A percentile compares a stretch with the other conserved stretches of the same genome.
Conservation (phyloP, 2,113 vertebrate species). For the Dasyornis broadbenti region DNA sequence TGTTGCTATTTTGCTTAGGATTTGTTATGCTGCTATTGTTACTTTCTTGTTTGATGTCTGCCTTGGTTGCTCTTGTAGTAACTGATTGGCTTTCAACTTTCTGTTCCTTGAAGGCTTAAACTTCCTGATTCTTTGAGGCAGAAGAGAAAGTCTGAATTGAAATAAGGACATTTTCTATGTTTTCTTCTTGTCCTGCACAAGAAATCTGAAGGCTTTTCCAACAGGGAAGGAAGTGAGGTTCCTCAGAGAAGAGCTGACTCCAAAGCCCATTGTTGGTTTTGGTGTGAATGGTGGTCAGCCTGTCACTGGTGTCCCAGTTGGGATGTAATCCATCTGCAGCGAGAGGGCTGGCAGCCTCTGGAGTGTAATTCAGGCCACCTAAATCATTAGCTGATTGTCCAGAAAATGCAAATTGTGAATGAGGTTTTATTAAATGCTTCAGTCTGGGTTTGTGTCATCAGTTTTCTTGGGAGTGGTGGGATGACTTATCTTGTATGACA, state of each 20-base stretch:
- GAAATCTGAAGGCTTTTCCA: background rate
- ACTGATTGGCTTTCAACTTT: background rate
- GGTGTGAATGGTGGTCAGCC: rapidly evolving
- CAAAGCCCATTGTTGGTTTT: background rate
- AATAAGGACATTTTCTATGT: background rate
- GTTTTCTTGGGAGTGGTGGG: background rate
- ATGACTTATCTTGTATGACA: background rate
- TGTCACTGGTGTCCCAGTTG: background rate
- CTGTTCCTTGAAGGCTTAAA: background rate
- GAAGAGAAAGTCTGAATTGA: background rate
- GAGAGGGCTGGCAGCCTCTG: background rate
- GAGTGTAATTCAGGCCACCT: background rate
- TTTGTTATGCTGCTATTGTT: constrained; percentile 1
- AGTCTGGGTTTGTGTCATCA: background rate
- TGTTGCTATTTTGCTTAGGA: background rate
- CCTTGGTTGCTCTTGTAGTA: background rate
- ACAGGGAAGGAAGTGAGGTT: background rate
- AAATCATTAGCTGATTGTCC: background rate
- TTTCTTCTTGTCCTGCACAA: background rate
- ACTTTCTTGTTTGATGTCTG: background rate
- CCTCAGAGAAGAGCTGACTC: background rate
- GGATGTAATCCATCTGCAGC: background rate
- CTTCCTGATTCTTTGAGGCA: background rate
- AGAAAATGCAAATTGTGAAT: background rate
- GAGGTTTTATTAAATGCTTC: background rate